These are phyloP conservation scores for Amphipyra berbera DNA, from an alignment of 2,888 invertebrate genomes.

Conservation along the genomic window DNA sequence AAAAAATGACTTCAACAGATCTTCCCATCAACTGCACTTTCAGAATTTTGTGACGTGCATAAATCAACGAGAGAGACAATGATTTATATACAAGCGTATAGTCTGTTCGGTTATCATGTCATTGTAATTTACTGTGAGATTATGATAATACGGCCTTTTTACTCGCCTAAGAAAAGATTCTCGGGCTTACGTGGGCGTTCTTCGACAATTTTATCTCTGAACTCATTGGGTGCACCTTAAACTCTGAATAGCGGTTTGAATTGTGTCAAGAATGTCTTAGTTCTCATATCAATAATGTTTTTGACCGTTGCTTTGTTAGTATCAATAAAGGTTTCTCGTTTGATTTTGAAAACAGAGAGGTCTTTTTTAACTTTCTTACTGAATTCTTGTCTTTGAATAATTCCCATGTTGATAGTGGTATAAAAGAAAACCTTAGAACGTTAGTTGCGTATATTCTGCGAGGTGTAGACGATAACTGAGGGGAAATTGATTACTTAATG, in stretches of 20 bases:
- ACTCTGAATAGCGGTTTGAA: constrained; percentile 23
- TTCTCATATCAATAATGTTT: constrained; percentile 37
- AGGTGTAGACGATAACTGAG: constrained; percentile 18
- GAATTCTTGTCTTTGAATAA: constrained; percentile 1
- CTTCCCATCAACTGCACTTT: constrained; percentile 17
- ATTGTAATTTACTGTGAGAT: constrained; percentile 68
- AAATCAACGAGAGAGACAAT: constrained; percentile 49
- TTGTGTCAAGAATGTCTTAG: constrained; percentile 41
- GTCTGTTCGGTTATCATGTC: constrained; percentile 64
- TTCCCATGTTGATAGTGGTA: background rate
- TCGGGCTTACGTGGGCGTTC: constrained; percentile 50
- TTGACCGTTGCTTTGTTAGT: constrained; percentile 32
- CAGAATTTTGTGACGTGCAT: constrained; percentile 25
- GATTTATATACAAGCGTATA: constrained; percentile 57
- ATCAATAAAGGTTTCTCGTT: constrained; percentile 17
- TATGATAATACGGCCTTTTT: constrained; percentile 62
- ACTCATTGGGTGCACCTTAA: constrained; percentile 42
- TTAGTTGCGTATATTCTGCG: constrained; percentile 13
- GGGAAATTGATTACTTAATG: constrained; percentile 53
- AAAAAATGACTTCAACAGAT: background rate
- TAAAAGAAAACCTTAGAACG: constrained; percentile 9
- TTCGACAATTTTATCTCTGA: constrained; percentile 44
- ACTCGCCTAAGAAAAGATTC: constrained; percentile 41
- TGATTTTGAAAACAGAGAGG: background rate
- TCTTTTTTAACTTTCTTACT: background rate